Evolutionary conservation across 2,113 vertebrate species (phyloP).

Genomic region (Aplodontia rufa): DNA sequence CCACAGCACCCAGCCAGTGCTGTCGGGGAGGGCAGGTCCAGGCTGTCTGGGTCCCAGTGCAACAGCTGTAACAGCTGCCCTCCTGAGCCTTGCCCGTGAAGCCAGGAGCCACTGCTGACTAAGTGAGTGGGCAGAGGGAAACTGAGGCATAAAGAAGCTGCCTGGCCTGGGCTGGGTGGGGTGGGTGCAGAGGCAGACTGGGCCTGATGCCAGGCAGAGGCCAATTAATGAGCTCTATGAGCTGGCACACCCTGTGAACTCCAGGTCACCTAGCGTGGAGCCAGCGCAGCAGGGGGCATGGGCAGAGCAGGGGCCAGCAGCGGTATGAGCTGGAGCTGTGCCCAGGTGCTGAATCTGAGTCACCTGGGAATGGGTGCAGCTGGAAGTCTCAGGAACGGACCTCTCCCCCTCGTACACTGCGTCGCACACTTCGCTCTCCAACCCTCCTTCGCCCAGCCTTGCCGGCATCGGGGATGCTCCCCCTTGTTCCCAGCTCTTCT

Average conservation of each 20-base stretch:
- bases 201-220: neutral
- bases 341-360: too few relatives aligned
- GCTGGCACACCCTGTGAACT: neutral
- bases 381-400: too few relatives aligned
- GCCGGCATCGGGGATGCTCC: neutral
- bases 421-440: neutral
- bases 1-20: neutral
- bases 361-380: neutral
- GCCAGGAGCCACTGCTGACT: neutral
- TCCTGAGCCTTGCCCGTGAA: neutral
- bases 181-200: neutral
- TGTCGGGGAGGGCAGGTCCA: neutral
- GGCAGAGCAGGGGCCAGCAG: neutral
- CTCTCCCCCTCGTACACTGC: neutral
- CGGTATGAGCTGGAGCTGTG: neutral
- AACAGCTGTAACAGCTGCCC: neutral
- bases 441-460: neutral
- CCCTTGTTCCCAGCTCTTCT: neutral
- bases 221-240: neutral
- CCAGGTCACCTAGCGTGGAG: neutral
- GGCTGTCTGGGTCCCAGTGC: neutral
- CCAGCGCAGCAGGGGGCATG: neutral
- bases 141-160: neutral
- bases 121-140: neutral
- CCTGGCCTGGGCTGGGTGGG: neutral